These are phyloP conservation scores for Leptoteleia sp. DNA, from an alignment of 1,140 invertebrate species.

Conservation along the genomic window DNA sequence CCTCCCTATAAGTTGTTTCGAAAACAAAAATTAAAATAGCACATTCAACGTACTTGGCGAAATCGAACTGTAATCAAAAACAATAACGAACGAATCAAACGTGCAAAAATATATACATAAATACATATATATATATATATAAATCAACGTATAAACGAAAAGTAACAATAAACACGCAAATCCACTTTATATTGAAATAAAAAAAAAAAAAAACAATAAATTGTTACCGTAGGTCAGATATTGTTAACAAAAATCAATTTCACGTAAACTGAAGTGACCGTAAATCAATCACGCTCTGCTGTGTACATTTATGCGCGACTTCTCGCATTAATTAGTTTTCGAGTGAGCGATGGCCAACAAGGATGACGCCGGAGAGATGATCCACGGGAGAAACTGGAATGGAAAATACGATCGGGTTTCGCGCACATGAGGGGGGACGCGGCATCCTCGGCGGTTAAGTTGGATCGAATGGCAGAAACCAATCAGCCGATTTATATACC, in stretches of 20 bases:
- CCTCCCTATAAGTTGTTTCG: neutral
- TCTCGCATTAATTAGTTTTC: slow-evolving; percentile 69
- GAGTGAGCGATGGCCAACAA: slow-evolving; percentile 57
- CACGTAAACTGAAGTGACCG: slow-evolving; percentile 19
- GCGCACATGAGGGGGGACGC: slow-evolving; percentile 28
- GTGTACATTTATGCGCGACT: slow-evolving; percentile 58
- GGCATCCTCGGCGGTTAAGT: slow-evolving; percentile 51
- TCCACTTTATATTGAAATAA: too few species aligned
- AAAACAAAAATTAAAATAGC: too few species aligned
- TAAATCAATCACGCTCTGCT: slow-evolving; percentile 49
- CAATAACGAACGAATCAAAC: too few species aligned
- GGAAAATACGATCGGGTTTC: slow-evolving; percentile 69
- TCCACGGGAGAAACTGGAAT: slow-evolving; percentile 50
- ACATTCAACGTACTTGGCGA: too few species aligned
- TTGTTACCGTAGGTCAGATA: slow-evolving; percentile 12
- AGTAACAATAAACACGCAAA: too few species aligned
- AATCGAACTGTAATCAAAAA: too few species aligned
- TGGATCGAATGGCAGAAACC: slow-evolving; percentile 74
- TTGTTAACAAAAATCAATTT: slow-evolving; percentile 51
- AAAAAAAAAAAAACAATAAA: too few species aligned
- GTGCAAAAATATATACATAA: too few species aligned
- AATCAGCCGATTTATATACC: slow-evolving; percentile 77
- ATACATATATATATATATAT: too few species aligned
- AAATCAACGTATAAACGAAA: too few species aligned
- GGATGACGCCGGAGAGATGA: slow-evolving; percentile 50